Evolutionary conservation across 2,113 vertebrate species (phyloP), one percentile per base, ranked within the genome.

Genomic region (Crotalus helleri): DNA sequence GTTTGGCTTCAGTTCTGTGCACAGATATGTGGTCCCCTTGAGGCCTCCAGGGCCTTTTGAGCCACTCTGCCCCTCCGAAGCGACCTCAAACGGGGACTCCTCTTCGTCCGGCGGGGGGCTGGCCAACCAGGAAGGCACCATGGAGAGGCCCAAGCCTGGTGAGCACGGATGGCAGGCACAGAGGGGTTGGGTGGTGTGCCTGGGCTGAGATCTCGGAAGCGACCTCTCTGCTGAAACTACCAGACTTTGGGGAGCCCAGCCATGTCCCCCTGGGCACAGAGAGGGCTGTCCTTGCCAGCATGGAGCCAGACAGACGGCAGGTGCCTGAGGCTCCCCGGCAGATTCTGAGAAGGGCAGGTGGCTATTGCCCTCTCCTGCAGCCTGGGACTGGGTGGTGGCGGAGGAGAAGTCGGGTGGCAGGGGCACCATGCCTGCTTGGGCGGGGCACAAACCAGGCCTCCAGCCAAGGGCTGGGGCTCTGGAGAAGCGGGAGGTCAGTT

Each of bases 61-160:
- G 23, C 97, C 98, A 3, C 98, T 98, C 93, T 96, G 97, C n/a
- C 93, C 94, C 88, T 97, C 98, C 0, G 98, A 99, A 24, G 95
- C 97, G 49, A 95, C 94, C 53, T 98, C 98, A 61, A 98, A 98
- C 15, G 98, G 98, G 1, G 98, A 99, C 58, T 26, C 69, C 5
- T 99, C 98, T 0, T 98, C 98, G 0, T 99, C 98, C 0, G 98
- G 98, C 0, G 98, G 98, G 0, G 97, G 97, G 87, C 97, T 98
- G 95, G 98, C 98, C 93, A 98, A 98, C 94, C 99, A 99, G 96
- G 98, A 99, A 3, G 98, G 98, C 96, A 98, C 98, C 57, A 98
- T 98, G 97, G 99, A 99, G 94, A 97, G 98, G 87, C 97, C 97
- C 96, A 99, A 98, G 95, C 96, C 98, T 61, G 99, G 99, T 99